These are phyloP conservation scores for Salvelinus sp. DNA, from an alignment of 2,113 vertebrate species.

Conservation along the genomic window DNA sequence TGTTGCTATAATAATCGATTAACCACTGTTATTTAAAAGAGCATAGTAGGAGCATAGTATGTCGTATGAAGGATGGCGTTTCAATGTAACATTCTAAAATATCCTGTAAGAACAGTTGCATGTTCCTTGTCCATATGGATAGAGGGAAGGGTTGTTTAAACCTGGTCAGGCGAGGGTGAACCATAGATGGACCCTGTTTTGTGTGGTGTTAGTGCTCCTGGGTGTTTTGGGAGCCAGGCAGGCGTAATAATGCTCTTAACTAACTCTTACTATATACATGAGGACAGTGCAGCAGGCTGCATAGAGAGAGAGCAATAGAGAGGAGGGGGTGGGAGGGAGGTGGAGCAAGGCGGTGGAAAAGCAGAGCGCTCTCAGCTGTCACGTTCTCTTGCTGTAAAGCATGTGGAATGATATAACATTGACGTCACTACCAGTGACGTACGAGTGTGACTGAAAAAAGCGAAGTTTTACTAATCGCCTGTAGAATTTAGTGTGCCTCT, in stretches of 20 bases:
- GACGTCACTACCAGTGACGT: slow-evolving; percentile 79
- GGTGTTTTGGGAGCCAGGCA: slow-evolving; percentile 37
- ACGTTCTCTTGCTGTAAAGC: slow-evolving; percentile 79
- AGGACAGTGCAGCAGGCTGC: slow-evolving; percentile 53
- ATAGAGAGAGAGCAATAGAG: slow-evolving; percentile 50
- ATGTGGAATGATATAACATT: slow-evolving; percentile 86
- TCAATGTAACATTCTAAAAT: not conserved
- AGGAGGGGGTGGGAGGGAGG: slow-evolving; percentile 19
- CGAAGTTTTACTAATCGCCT: slow-evolving; percentile 71
- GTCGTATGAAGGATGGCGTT: too few species aligned
- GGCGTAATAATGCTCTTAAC: slow-evolving; percentile 68
- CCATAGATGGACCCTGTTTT: slow-evolving; percentile 36
- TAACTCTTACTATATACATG: slow-evolving; percentile 43
- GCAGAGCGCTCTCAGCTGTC: slow-evolving; percentile 73
- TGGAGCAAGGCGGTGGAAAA: slow-evolving; percentile 37
- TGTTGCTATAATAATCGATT: not conserved
- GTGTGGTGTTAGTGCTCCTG: slow-evolving; percentile 43
- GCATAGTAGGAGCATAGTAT: not conserved
- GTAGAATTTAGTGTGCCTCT: slow-evolving; percentile 67
- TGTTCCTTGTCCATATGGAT: not conserved
- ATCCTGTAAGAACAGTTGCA: not conserved
- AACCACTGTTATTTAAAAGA: not conserved
- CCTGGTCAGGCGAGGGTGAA: slow-evolving; percentile 32
- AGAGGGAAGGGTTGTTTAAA: not conserved
- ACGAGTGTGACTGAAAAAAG: slow-evolving; percentile 69